phyloP scores from a whole-genome alignment of 2,888 invertebrate species.

The Omphaloscelis lunosa region DNA sequence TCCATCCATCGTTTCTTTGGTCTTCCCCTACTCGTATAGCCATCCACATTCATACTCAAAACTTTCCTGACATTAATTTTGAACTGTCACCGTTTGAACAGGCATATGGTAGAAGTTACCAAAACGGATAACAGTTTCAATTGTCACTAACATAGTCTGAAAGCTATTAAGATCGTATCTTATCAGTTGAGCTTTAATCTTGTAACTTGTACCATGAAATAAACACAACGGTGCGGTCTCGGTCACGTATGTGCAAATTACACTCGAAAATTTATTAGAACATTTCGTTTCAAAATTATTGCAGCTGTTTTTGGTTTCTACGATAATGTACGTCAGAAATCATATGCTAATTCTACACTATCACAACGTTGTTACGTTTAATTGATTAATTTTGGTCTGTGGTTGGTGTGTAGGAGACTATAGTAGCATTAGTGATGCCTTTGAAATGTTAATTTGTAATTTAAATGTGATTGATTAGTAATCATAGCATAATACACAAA shows the following conservation, averaged over 20 bases:
- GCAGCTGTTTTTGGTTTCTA: conserved; percentile 67
- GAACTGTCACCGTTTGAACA: neutral
- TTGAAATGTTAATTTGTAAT: conserved; percentile 41
- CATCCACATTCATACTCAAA: too few species aligned
- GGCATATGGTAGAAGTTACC: neutral
- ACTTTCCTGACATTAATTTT: conserved; percentile 1
- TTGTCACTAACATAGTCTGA: conserved; percentile 23
- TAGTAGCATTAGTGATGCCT: conserved; percentile 1
- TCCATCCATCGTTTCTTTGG: too few species aligned
- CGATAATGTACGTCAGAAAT: conserved; percentile 59
- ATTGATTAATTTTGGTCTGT: conserved; percentile 21
- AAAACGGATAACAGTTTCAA: conserved; percentile 15
- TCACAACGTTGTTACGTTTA: neutral
- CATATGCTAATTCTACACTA: conserved; percentile 20
- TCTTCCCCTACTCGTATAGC: too few species aligned
- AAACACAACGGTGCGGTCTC: conserved; percentile 78
- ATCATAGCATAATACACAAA: conserved; percentile 16
- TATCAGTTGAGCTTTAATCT: conserved; percentile 51
- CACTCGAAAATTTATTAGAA: conserved; percentile 81
- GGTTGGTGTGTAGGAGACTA: conserved; percentile 13
- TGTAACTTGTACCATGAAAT: conserved; percentile 68
- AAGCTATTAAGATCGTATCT: conserved; percentile 33
- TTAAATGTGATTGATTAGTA: conserved; percentile 35
- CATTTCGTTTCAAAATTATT: conserved; percentile 77
- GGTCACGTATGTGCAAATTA: conserved; percentile 84